Evolutionary conservation across 2,113 vertebrate species (phyloP).

Genomic region (Brachypteracias leptosomus): DNA sequence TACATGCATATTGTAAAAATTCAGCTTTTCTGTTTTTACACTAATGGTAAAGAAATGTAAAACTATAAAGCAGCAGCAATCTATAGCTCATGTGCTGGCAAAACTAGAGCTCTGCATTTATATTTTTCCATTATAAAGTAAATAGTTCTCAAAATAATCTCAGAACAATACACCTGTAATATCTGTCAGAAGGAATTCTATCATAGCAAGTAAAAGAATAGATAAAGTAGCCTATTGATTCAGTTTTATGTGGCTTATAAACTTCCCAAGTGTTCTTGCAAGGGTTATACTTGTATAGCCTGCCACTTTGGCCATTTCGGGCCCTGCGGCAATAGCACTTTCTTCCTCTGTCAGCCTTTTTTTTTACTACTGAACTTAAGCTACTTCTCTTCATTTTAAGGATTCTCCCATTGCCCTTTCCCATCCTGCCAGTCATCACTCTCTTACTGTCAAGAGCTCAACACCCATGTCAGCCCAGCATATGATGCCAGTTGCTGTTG

Average conservation of each 20-base stretch:
- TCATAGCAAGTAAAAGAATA: neutral
- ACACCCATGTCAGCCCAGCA: conserved; percentile 40
- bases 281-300: neutral
- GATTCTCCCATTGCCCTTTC: conserved; percentile 37
- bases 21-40: neutral
- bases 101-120: neutral
- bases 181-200: conserved; percentile 13
- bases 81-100: neutral
- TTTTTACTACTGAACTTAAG: neutral
- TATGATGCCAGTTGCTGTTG: conserved; percentile 3
- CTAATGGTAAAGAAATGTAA: neutral
- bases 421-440: neutral
- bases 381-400: neutral
- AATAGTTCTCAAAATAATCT: conserved; percentile 15
- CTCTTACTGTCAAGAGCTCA: conserved; percentile 47
- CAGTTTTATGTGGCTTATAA: neutral
- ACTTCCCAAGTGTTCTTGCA: accelerated
- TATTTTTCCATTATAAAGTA: conserved; percentile 25
- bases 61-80: neutral
- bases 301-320: neutral
- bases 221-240: neutral
- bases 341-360: neutral
- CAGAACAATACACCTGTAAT: neutral
- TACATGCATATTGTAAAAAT: neutral
- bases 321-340: neutral